Base-by-base conservation (phyloP, 2,888 invertebrate species). In the Ethmia dodecea region DNA sequence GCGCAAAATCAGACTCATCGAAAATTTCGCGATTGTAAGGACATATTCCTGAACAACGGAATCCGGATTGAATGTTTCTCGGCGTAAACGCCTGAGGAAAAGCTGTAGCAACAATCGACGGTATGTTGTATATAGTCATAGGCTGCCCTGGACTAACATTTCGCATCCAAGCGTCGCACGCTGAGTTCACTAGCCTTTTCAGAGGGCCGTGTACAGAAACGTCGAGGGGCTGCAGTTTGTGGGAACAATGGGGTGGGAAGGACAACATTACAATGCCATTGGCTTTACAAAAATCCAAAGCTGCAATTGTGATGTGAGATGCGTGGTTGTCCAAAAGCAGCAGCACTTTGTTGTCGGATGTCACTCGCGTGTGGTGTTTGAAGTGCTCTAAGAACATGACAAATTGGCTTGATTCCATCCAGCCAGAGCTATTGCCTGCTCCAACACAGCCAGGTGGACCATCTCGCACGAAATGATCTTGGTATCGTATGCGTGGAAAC, bases 191-290 rank as follows among this genome's bases (percentile, higher is more conserved):
- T 18, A 18, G 18, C 18, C 18, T 18, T 41, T 66, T 40, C 5
- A 40, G 33, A 3, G 37, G 29, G 13, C 36, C 33, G 27, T 33
- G 36, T 8, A 68, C 51, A 13, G 54, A 38, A n/a, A 49, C 37
- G 38, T 60, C 60, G 14, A 66, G 38, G 13, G 64, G 68, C 42
- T 69, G 66, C n/a, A 63, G 28, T 28, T 53, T 49, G 41, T 69
- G 60, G 18, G 18, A 18, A 18, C 18, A 18, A 18, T 60, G 64
- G 18, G 42, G 44, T 22, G 40, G 43, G 31, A 46, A 48, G 28
- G 15, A 56, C 35, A 28, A 6, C 9, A 15, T 4, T 15, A 15
- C n/a, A 33, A 25, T 37, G 30, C 8, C 27, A 18, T 5, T 38
- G 35, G 6, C 42, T 39, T 20, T 33, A 31, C 1, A 8, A 15